Conservation (phyloP, 2,797 vertebrate genomes). For the Oreochromis mossambicus region DNA sequence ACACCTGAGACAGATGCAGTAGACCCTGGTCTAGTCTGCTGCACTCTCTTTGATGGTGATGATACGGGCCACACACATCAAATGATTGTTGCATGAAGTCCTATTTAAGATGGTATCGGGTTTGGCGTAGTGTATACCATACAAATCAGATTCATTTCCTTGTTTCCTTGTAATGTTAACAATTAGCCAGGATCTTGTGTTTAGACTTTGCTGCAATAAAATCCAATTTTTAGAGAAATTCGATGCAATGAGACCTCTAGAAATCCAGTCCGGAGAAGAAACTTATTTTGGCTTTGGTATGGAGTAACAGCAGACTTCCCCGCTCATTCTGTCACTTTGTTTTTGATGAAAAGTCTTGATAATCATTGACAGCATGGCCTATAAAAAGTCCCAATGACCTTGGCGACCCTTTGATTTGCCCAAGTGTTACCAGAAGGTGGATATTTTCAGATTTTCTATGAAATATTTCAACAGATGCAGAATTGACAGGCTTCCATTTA, state of each 20-base stretch:
- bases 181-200: not conserved
- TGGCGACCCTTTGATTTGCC: not conserved
- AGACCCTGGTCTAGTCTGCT: not conserved
- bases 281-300: not conserved
- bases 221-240: not conserved
- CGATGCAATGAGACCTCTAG: not conserved
- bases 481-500: not conserved
- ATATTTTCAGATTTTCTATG: not conserved
- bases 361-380: accelerated
- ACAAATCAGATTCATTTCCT: not conserved
- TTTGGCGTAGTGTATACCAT: not conserved
- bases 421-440: not conserved
- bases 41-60: not conserved
- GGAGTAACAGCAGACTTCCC: not conserved
- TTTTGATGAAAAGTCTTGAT: not conserved
- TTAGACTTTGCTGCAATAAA: not conserved
- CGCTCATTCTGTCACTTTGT: not conserved
- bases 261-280: not conserved
- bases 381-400: accelerated
- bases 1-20: conserved; percentile 66
- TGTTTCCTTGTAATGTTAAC: not conserved
- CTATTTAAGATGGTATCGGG: not conserved
- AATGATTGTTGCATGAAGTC: conserved; percentile 8
- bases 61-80: not conserved
- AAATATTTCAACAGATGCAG: not conserved